Conservation (phyloP, 1,140 invertebrate genomes). For the Parapsyche elsis region DNA sequence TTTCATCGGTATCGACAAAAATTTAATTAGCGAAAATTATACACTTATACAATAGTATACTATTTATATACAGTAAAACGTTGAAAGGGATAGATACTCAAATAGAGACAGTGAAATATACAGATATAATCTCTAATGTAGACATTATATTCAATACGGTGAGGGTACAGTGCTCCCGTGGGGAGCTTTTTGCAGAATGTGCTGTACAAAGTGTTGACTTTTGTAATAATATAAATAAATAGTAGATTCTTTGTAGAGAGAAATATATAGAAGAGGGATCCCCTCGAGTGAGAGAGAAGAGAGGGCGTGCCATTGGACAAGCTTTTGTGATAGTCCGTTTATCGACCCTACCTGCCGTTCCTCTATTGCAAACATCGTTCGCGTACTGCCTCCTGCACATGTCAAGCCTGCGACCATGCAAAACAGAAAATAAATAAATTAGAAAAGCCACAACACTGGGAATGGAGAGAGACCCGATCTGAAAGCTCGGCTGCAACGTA, state of each 20-base stretch:
- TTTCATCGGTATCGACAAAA: no score
- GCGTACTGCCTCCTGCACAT: conserved; percentile 96
- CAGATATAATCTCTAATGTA: not conserved
- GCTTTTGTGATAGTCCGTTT: not conserved
- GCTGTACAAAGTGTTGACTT: conserved; percentile 39
- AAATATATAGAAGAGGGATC: conserved; percentile 22
- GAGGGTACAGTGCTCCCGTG: conserved; percentile 7
- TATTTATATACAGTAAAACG: no score
- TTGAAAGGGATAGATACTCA: no score
- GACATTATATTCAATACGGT: conserved; percentile 17
- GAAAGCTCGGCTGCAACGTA: not conserved
- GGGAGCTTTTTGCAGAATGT: conserved; percentile 32
- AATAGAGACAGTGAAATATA: not conserved
- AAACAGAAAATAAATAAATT: conserved; percentile 53
- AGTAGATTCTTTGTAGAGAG: conserved; percentile 1
- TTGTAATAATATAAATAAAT: conserved; percentile 1
- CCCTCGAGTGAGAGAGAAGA: conserved; percentile 12
- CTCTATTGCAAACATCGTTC: conserved; percentile 95
- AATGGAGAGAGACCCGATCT: not conserved
- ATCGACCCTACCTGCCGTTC: conserved; percentile 89
- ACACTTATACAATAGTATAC: no score
- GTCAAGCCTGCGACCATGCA: conserved; percentile 89
- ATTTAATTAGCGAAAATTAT: no score
- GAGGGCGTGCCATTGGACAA: conserved; percentile 34
- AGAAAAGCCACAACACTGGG: not conserved